Evolutionary conservation across 2,888 invertebrate species (phyloP), one percentile per base, ranked within the genome.

Genomic region (Electrophaes corylata): DNA sequence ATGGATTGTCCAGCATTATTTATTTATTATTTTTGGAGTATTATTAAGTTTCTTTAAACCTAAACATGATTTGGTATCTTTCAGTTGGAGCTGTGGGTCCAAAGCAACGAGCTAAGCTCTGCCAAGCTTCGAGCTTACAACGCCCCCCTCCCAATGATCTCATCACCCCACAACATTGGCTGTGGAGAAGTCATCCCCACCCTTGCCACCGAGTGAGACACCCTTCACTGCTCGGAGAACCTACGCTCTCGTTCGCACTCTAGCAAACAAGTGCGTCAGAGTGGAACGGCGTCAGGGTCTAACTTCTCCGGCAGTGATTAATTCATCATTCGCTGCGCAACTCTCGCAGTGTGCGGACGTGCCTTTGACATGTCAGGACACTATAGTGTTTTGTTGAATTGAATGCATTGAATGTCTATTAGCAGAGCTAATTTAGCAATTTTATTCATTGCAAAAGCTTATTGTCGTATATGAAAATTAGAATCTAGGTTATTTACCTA

Each of bases 71-170:
- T 0, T 11, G 14, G 14, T 44, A 10, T 37, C 44, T 87, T 86
- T 6, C 81, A 92, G 92, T 71, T 92, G 79, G 91, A 91, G 50
- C 81, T 92, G 0, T 92, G 92, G 92, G 91, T 92, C 39, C 91
- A 92, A 65, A 89, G 91, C 66, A 92, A 92, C 66, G 92, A 92
- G 44, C 59, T 92, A 4, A 92, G 90, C 48, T 92, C 92, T 0
- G 92, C 91, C 3, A 84, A 86, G 41, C 81, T 92, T 1, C 82
- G 92, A 12, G 82, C 75, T 0, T 73, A 80, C 0, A 70, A 58
- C 0, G 69, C 73, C 0, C 74, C 77, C 0, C 61, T 81, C 0
- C 76, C 83, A 1, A 66, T 68, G 4, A 64, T 83, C 11, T 77
- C 77, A 11, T 65, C 73, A 1, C 48, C 62, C 5, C 76, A 78